Evolutionary conservation across 1,140 invertebrate genomes (phyloP), one percentile per base, ranked within the genome.

Genomic region (Goniozus legneri): DNA sequence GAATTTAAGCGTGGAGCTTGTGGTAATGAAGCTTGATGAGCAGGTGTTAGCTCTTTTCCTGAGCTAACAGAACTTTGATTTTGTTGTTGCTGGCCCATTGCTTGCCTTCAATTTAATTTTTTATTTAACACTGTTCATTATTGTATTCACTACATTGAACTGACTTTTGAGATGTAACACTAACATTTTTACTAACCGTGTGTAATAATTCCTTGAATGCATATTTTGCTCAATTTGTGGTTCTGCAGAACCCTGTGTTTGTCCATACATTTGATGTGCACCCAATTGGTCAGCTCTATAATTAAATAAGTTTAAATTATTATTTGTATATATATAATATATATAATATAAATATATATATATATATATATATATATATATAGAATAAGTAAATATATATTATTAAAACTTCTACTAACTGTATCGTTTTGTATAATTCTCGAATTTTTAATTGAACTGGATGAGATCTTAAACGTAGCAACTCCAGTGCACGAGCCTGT

Each of bases 401-500:
- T n/a, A n/a, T 51, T 6, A 44, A 44, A 20, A 36, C 15, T 40
- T 54, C 52, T 58, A 77, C 79, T 83, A 80, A 83, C 81, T 84
- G 79, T 66, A 83, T 83, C 27, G 77, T 79, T 71, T 82, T 82
- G 70, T 91, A 89, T n/a, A 92, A 75, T 77, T 92, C 89, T 69
- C 82, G 79, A 53, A 91, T 88, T 79, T 92, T 92, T 47, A 84
- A 80, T 57, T 87, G 81, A 45, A 92, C 80, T 45, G 84, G 80
- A 53, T 84, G 77, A 35, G 87, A 85, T 63, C 82, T 80, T 52
- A 84, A 79, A 70, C 84, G 84, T 43, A 91, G 77, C 47, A 94
- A 78, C 64, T 91, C 83, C 48, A 89, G 65, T 53, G 90, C 89
- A 68, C 92, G 79, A 48, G 80, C 76, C 77, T 92, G 85, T 41